These are phyloP conservation scores for Anthoscopus minutus DNA, from an alignment of 2,113 vertebrate genomes.

Conservation along the genomic window DNA sequence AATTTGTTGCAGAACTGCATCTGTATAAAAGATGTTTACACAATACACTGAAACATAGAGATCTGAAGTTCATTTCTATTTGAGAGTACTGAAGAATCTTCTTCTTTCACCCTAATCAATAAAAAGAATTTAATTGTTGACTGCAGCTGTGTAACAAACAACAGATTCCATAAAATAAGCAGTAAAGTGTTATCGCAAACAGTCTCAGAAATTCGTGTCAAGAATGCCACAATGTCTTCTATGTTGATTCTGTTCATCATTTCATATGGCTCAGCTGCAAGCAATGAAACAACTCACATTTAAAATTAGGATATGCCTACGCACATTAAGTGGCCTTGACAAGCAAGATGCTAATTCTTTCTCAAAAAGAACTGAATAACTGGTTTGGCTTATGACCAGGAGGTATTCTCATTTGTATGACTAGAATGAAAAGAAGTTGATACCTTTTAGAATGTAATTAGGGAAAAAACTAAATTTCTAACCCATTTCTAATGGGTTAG, in stretches of 20 bases:
- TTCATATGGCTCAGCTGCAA: neutral
- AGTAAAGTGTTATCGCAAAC: neutral
- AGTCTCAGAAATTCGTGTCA: neutral
- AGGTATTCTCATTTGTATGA: neutral
- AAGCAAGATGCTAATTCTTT: neutral
- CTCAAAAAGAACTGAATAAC: neutral
- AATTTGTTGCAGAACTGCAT: neutral
- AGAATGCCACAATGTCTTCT: neutral
- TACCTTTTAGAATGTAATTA: neutral
- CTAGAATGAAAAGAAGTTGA: neutral
- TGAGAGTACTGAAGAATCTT: neutral
- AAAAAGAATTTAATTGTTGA: neutral
- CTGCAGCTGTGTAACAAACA: neutral
- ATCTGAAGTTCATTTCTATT: neutral
- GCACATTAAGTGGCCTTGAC: neutral
- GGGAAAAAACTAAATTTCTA: no score
- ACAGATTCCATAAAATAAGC: neutral
- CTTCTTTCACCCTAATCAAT: neutral
- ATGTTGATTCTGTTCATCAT: neutral
- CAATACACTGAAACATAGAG: neutral
- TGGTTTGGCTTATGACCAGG: neutral
- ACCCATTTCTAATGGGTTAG: neutral
- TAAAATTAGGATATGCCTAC: neutral
- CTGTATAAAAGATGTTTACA: neutral
- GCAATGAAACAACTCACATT: neutral